Percentiles rank a stretch among this genome's conserved stretches.
Evolutionary conservation across 2,113 vertebrate genomes (phyloP).

Genomic region (Bombycilla garrulus): DNA sequence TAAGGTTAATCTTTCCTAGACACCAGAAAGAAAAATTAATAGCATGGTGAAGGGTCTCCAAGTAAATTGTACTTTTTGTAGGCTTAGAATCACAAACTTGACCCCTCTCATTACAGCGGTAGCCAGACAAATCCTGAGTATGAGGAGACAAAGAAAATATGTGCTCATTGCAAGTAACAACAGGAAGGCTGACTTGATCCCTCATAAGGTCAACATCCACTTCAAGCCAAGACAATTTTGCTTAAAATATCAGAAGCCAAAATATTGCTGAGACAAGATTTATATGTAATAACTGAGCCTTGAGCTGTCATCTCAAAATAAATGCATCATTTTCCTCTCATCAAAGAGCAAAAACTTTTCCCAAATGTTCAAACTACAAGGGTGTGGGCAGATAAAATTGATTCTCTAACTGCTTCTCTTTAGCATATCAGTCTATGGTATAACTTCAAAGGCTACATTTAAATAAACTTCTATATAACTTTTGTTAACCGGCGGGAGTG

Average conservation of each 20-base stretch:
- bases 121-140: not conserved
- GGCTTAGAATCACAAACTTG: not conserved
- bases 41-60: not conserved
- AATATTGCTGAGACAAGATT: slow-evolving; percentile 44
- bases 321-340: slow-evolving; percentile 26
- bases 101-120: not conserved
- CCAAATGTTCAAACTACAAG: not conserved
- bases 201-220: slow-evolving; percentile 30
- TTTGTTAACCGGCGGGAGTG: not conserved
- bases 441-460: not conserved
- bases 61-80: not conserved
- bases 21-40: not conserved
- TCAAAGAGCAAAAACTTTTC: slow-evolving; percentile 10
- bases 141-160: not conserved
- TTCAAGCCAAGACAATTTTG: slow-evolving; percentile 31
- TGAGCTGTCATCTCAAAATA: slow-evolving; percentile 24
- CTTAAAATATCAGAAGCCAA: slow-evolving; percentile 40
- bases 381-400: not conserved
- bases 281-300: slow-evolving; percentile 26
- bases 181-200: slow-evolving; percentile 44
- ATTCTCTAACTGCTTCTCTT: not conserved
- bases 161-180: slow-evolving; percentile 34
- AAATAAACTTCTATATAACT: not conserved
- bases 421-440: not conserved
- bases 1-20: not conserved